phyloP scores from a whole-genome alignment of 2,888 invertebrate species.

The Limenitis arthemis region DNA sequence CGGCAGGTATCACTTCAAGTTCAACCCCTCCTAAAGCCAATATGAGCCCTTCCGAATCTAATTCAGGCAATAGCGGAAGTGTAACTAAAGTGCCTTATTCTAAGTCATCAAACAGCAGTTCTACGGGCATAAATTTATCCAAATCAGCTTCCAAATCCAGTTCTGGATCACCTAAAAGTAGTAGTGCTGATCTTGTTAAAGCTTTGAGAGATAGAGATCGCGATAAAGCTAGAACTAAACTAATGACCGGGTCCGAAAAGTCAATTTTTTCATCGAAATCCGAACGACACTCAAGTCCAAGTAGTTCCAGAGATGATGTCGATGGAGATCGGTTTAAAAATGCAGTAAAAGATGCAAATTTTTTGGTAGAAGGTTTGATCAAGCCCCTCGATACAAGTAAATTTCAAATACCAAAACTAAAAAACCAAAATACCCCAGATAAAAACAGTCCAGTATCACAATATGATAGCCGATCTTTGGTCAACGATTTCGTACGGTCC shows the following conservation, averaged over 20 bases:
- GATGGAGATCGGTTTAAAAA: slow-evolving; percentile 76
- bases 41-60: slow-evolving; percentile 53
- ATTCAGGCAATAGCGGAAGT: slow-evolving; percentile 38
- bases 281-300: slow-evolving; percentile 78
- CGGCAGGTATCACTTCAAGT: slow-evolving; percentile 44
- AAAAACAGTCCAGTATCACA: slow-evolving; percentile 57
- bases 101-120: slow-evolving; percentile 55
- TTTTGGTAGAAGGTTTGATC: slow-evolving; percentile 81
- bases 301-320: slow-evolving; percentile 74
- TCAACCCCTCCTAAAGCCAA: slow-evolving; percentile 63
- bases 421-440: slow-evolving; percentile 63
- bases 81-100: slow-evolving; percentile 64
- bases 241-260: slow-evolving; percentile 74
- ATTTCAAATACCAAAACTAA: slow-evolving; percentile 89
- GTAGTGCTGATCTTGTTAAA: slow-evolving; percentile 70
- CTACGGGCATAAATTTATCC: slow-evolving; percentile 57
- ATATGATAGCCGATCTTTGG: slow-evolving; percentile 57
- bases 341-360: slow-evolving; percentile 74
- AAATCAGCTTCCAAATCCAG: slow-evolving; percentile 65
- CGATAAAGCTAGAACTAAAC: slow-evolving; percentile 71
- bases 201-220: slow-evolving; percentile 74
- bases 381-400: slow-evolving; percentile 85
- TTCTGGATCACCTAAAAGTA: slow-evolving; percentile 74
- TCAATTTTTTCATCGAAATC: slow-evolving; percentile 76
- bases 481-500: slow-evolving; percentile 58